Evolutionary conservation across 2,888 invertebrate species (phyloP).

Genomic region (Polyploca ridens): DNA sequence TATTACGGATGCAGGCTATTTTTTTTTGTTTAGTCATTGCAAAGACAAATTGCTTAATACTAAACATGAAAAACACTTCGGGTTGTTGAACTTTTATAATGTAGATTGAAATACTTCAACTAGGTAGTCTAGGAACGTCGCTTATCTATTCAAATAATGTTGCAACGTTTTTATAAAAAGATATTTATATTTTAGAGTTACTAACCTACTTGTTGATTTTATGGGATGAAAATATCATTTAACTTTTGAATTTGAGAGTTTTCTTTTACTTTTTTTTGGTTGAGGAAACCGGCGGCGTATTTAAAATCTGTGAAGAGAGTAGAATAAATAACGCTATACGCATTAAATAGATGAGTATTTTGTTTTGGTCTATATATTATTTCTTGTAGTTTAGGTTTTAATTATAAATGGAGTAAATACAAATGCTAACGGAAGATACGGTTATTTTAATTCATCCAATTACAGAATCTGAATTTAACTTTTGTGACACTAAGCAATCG

Average conservation of each 20-base stretch:
- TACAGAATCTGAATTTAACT: neutral
- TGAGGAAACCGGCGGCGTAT: too few relatives aligned
- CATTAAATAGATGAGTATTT: neutral
- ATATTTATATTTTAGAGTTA: neutral
- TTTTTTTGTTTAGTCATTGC: slow-evolving; percentile 33
- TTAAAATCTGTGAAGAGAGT: too few relatives aligned
- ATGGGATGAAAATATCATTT: too few relatives aligned
- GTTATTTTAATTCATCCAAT: neutral
- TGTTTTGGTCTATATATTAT: neutral
- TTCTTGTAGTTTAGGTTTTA: neutral
- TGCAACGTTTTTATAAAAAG: neutral
- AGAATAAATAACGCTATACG: neutral
- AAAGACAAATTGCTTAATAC: slow-evolving; percentile 28
- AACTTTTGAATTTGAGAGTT: too few relatives aligned
- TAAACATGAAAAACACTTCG: slow-evolving; percentile 20
- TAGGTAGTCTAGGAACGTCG: neutral
- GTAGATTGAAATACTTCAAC: slow-evolving; percentile 19
- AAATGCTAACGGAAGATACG: neutral
- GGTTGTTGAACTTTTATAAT: slow-evolving; percentile 18
- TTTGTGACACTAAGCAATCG: too few relatives aligned
- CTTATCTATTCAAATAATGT: neutral
- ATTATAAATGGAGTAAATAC: too few relatives aligned
- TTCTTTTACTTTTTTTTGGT: too few relatives aligned
- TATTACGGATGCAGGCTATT: slow-evolving; percentile 34
- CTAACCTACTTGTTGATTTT: neutral